Percentiles rank a stretch among this genome's conserved stretches.
These are phyloP conservation scores for Dendrolimus houi DNA, from an alignment of 2,888 invertebrate genomes.

Conservation along the genomic window DNA sequence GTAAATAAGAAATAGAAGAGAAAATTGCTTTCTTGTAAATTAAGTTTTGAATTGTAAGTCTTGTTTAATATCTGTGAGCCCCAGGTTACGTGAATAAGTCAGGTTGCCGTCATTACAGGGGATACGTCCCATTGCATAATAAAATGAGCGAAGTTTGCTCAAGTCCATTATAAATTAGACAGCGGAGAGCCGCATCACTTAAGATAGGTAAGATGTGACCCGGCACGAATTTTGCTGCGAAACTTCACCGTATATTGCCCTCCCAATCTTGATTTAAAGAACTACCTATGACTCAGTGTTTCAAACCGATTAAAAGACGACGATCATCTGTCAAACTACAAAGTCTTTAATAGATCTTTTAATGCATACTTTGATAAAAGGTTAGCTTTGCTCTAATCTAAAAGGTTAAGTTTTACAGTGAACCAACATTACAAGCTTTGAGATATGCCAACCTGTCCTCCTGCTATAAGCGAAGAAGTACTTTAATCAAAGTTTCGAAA, in stretches of 20 bases:
- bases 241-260: slow-evolving; percentile 63
- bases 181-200: slow-evolving; percentile 73
- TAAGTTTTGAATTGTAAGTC: slow-evolving; percentile 34
- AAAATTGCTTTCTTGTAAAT: no score
- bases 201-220: slow-evolving; percentile 75
- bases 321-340: slow-evolving; percentile 44
- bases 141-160: slow-evolving; percentile 74
- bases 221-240: slow-evolving; percentile 62
- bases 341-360: slow-evolving; percentile 28
- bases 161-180: slow-evolving; percentile 77
- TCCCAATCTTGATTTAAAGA: slow-evolving; percentile 71
- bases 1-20: no score
- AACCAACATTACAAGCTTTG: slow-evolving; percentile 5
- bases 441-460: slow-evolving; percentile 12
- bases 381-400: slow-evolving; percentile 8
- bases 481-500: background rate
- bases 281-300: slow-evolving; percentile 69
- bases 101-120: slow-evolving; percentile 72
- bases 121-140: slow-evolving; percentile 75
- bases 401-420: slow-evolving; percentile 1
- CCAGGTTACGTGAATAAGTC: slow-evolving; percentile 60
- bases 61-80: slow-evolving; percentile 61
- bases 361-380: slow-evolving; percentile 20
- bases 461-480: background rate
- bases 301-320: slow-evolving; percentile 54